phyloP scores from a whole-genome alignment of 1,140 invertebrate genomes.

The Hyles euphorbiae region DNA sequence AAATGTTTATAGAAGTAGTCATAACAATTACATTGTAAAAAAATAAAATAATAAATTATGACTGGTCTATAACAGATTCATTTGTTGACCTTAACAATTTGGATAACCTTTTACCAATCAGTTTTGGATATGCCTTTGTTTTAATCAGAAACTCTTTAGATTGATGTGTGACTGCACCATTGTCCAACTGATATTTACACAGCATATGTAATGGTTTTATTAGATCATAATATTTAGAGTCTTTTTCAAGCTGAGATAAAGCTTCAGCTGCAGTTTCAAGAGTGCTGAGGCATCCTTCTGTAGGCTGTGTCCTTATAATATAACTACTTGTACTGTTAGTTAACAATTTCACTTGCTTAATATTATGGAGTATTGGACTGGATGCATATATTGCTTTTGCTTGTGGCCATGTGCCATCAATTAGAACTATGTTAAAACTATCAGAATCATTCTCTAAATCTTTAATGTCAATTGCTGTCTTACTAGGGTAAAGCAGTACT shows the following conservation, averaged over 20 bases:
- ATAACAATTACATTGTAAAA: too few species aligned
- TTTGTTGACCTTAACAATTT: constrained; percentile 73
- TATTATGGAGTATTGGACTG: constrained; percentile 79
- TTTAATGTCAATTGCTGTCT: constrained; percentile 80
- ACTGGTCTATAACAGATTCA: constrained; percentile 21
- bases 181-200: constrained; percentile 90
- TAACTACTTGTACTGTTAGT: constrained; percentile 86
- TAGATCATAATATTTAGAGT: constrained; percentile 81
- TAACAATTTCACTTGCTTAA: constrained; percentile 87
- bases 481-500: constrained; percentile 89
- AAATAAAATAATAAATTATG: too few species aligned
- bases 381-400: constrained; percentile 90
- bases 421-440: constrained; percentile 87
- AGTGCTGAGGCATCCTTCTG: constrained; percentile 93
- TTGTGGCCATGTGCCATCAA: constrained; percentile 97
- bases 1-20: too few species aligned
- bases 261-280: constrained; percentile 92
- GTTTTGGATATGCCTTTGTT: constrained; percentile 89
- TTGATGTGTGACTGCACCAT: constrained; percentile 94
- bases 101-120: constrained; percentile 86
- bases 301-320: constrained; percentile 94
- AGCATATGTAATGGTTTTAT: constrained; percentile 87
- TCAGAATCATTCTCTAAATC: constrained; percentile 55
- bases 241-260: constrained; percentile 84
- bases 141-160: constrained; percentile 93